Conservation (phyloP, 2,888 invertebrate species). For the Chloroclysta siterata region DNA sequence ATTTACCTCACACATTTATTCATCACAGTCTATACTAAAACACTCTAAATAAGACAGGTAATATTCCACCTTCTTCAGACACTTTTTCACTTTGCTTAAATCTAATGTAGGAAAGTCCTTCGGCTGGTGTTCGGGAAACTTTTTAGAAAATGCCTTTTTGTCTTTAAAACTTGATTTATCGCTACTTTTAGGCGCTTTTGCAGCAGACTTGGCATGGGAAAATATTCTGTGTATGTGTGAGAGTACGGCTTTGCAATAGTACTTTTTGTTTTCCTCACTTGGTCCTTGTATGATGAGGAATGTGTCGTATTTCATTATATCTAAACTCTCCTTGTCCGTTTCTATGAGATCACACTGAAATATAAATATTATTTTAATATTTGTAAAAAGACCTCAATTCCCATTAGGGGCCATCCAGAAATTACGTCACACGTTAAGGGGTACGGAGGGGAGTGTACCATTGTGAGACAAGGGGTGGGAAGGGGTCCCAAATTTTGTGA, state of each 20-base stretch:
- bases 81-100: constrained; percentile 80
- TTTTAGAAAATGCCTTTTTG: constrained; percentile 78
- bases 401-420: no score
- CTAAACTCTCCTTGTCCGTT: constrained; percentile 83
- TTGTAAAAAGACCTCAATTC: no score
- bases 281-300: constrained; percentile 86
- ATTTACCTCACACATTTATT: constrained; percentile 45
- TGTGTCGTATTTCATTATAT: constrained; percentile 86
- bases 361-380: constrained; percentile 21
- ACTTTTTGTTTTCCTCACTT: constrained; percentile 75
- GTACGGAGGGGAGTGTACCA: no score
- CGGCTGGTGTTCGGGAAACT: constrained; percentile 82
- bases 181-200: constrained; percentile 11
- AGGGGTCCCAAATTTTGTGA: no score
- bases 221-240: constrained; percentile 87
- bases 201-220: constrained; percentile 65
- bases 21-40: constrained; percentile 60
- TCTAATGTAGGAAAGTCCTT: constrained; percentile 80
- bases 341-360: constrained; percentile 84
- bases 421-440: no score
- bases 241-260: constrained; percentile 87
- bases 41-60: constrained; percentile 87
- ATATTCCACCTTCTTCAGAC: constrained; percentile 89
- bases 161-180: constrained; percentile 9
- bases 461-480: no score